A percentile compares a stretch with the other conserved stretches of the same genome.
These are phyloP conservation scores for Pterocles orientalis DNA, from an alignment of 2,113 vertebrate genomes.

Conservation along the genomic window DNA sequence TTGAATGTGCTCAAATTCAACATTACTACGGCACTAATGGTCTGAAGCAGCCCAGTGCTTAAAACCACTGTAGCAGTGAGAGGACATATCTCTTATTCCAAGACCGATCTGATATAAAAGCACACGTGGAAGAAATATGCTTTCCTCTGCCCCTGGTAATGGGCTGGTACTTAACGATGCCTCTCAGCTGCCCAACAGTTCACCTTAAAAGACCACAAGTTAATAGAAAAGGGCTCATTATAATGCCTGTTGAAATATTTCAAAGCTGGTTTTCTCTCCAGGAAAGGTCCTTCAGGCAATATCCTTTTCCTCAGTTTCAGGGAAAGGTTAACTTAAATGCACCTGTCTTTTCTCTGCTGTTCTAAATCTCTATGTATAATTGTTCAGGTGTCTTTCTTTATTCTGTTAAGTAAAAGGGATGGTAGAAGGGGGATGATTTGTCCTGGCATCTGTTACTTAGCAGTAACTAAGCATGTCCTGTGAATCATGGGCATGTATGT, in stretches of 20 bases:
- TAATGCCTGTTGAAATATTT: neutral
- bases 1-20: neutral
- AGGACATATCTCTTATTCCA: neutral
- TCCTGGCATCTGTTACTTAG: neutral
- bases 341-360: neutral
- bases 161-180: neutral
- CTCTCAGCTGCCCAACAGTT: neutral
- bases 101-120: neutral
- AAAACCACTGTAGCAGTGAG: neutral
- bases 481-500: neutral
- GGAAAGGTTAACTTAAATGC: neutral
- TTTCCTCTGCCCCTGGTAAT: neutral
- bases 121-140: neutral
- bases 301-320: neutral
- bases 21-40: neutral
- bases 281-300: neutral
- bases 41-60: neutral
- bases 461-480: neutral
- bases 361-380: neutral
- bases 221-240: neutral
- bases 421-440: neutral
- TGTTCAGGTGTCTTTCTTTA: neutral
- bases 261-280: neutral
- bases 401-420: neutral
- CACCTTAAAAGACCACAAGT: neutral